Conservation (phyloP, 2,797 vertebrate genomes). For the Cynopterus sphinx region DNA sequence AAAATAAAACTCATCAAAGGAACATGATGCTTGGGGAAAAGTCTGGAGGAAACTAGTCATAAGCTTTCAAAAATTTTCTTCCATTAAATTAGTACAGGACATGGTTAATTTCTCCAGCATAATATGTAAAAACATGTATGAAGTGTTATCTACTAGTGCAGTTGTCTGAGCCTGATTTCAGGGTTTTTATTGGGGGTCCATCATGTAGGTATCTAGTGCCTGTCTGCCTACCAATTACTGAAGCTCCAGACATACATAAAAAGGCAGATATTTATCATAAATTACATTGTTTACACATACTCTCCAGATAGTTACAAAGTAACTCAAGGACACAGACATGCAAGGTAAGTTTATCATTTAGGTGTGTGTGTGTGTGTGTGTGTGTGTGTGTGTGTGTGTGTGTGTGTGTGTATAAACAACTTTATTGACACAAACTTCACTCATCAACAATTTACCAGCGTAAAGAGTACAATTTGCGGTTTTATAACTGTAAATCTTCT, state of each 20-base stretch:
- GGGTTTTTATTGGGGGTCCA: background rate
- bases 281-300: background rate
- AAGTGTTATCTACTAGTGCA: background rate
- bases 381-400: no score
- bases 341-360: background rate
- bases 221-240: background rate
- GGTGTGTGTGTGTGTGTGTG: no score
- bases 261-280: background rate
- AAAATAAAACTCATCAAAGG: background rate
- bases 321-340: background rate
- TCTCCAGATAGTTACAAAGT: background rate
- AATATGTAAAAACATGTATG: background rate
- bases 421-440: background rate
- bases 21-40: background rate
- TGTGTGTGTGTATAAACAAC: background rate
- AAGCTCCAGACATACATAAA: background rate
- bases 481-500: background rate
- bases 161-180: background rate
- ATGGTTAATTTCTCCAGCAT: background rate
- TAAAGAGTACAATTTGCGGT: background rate
- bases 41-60: background rate
- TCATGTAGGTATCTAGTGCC: no score
- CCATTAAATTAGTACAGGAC: background rate
- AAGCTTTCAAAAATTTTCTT: background rate
- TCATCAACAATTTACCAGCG: background rate